Evolutionary conservation across 2,888 invertebrate genomes (phyloP).

Genomic region (Eilema sororculum): DNA sequence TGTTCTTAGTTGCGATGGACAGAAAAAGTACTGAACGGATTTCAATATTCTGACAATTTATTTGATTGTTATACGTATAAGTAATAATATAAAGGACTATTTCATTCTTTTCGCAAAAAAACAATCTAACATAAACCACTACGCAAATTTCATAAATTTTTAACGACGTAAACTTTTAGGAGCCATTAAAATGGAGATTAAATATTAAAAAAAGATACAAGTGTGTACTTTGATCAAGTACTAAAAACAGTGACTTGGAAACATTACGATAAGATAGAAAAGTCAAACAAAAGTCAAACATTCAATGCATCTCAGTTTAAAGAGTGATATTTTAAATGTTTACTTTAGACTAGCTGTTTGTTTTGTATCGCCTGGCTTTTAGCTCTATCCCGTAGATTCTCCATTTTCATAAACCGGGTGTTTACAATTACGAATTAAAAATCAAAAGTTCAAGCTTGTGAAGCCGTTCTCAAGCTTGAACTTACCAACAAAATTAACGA

Average conservation of each 20-base stretch:
- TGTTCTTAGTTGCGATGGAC: too few relatives aligned
- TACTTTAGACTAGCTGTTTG: not conserved
- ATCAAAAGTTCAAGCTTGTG: too few relatives aligned
- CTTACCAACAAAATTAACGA: not conserved
- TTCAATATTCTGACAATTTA: too few relatives aligned
- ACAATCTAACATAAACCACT: not conserved
- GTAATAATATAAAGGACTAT: conserved; percentile 25
- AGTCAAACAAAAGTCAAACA: not conserved
- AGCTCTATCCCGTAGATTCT: not conserved
- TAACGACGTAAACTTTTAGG: not conserved
- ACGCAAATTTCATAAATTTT: not conserved
- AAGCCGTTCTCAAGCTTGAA: not conserved
- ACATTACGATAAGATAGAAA: not conserved
- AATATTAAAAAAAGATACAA: not conserved
- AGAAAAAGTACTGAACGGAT: too few relatives aligned
- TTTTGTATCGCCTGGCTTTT: not conserved
- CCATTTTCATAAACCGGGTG: not conserved
- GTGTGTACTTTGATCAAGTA: not conserved
- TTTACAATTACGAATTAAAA: not conserved
- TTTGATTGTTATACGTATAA: too few relatives aligned
- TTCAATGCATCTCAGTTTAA: not conserved
- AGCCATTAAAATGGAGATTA: not conserved
- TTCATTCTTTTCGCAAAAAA: conserved; percentile 11
- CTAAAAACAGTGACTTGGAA: not conserved
- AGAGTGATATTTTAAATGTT: not conserved